A percentile compares a stretch with the other conserved stretches of the same genome.
phyloP scores from a whole-genome alignment of 2,888 invertebrate species.

The Sylvicola fuscatus region DNA sequence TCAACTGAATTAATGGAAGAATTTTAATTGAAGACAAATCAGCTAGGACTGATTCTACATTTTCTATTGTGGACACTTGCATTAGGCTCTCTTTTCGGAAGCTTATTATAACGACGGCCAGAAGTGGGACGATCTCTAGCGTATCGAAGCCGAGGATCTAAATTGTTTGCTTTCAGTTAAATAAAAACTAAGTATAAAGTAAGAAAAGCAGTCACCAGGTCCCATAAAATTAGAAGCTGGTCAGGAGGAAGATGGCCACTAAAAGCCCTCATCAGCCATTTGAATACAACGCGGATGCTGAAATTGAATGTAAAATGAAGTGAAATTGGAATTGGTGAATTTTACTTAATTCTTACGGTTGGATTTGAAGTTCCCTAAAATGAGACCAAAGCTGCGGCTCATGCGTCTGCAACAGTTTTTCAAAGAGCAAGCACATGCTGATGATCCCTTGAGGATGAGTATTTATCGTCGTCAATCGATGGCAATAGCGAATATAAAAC shows the following conservation, averaged over 20 bases:
- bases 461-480: constrained; percentile 76
- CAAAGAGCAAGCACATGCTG: constrained; percentile 72
- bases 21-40: constrained; percentile 76
- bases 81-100: constrained; percentile 73
- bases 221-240: constrained; percentile 83
- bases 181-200: no score
- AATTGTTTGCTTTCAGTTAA: not conserved
- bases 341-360: constrained; percentile 51
- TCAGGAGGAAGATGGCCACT: constrained; percentile 87
- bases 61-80: constrained; percentile 49
- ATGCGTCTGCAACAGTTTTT: constrained; percentile 70
- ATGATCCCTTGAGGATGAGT: constrained; percentile 84
- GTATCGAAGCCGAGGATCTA: constrained; percentile 75
- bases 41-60: constrained; percentile 68
- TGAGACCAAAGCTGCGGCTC: constrained; percentile 85
- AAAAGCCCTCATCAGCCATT: constrained; percentile 92
- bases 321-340: constrained; percentile 2
- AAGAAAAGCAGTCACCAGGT: constrained; percentile 44
- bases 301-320: constrained; percentile 7
- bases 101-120: constrained; percentile 66
- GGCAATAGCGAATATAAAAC: constrained; percentile 82
- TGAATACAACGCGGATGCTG: constrained; percentile 78
- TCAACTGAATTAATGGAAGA: constrained; percentile 62
- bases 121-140: constrained; percentile 68
- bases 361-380: constrained; percentile 67